Evolutionary conservation across 2,888 invertebrate species (phyloP).

Genomic region (Cosmia trapezina): DNA sequence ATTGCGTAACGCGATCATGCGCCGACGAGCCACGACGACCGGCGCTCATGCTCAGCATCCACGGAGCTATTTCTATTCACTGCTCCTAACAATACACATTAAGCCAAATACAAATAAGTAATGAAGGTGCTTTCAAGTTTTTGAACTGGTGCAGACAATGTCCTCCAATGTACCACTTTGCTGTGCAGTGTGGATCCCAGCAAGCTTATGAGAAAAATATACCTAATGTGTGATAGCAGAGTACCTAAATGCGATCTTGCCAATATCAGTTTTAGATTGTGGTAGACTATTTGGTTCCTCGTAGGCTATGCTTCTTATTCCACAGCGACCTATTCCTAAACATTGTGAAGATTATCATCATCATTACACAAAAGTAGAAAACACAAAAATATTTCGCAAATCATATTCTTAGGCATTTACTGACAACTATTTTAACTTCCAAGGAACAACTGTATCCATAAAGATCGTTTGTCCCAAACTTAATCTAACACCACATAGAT

Average conservation of each 20-base stretch:
- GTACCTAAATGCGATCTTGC: not conserved
- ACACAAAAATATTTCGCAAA: not conserved
- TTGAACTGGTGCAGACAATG: constrained; percentile 31
- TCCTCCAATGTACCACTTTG: constrained; percentile 20
- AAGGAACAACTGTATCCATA: not conserved
- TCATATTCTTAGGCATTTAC: not conserved
- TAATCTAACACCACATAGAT: constrained; percentile 12
- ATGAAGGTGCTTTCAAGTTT: constrained; percentile 35
- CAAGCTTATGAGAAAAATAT: not conserved
- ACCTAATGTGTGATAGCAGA: not conserved
- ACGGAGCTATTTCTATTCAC: constrained; percentile 60
- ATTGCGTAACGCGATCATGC: constrained; percentile 76
- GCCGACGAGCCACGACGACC: constrained; percentile 64
- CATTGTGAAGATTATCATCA: not conserved
- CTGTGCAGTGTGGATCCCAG: constrained; percentile 7
- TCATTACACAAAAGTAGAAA: not conserved
- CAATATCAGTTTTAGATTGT: not conserved
- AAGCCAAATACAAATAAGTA: constrained; percentile 47
- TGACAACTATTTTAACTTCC: constrained; percentile 10
- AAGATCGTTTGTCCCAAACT: constrained; percentile 13
- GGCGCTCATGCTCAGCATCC: constrained; percentile 59
- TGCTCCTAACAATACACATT: constrained; percentile 54
- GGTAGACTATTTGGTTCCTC: not conserved
- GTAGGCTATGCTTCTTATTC: not conserved
- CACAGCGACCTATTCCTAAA: not conserved